Evolutionary conservation across 1,140 invertebrate species (phyloP).

Genomic region (Solenopsis invicta): DNA sequence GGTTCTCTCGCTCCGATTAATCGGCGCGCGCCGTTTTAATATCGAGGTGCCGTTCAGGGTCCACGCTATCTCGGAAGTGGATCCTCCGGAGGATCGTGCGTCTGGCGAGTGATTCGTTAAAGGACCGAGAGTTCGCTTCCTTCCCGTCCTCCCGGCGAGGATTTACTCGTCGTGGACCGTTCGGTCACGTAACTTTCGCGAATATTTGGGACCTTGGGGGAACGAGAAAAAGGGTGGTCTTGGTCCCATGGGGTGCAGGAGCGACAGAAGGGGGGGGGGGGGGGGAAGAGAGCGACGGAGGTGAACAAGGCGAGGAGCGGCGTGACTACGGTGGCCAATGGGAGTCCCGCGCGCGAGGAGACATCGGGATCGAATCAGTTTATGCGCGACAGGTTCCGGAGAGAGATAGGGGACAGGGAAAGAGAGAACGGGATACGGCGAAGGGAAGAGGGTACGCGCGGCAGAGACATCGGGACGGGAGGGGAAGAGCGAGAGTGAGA

Average conservation of each 20-base stretch:
- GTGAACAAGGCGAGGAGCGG: slow-evolving; percentile 74
- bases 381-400: slow-evolving; percentile 84
- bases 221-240: slow-evolving; percentile 51
- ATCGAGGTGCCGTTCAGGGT: not conserved
- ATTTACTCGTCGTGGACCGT: slow-evolving; percentile 58
- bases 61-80: slow-evolving; percentile 41
- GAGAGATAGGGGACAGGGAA: slow-evolving; percentile 65
- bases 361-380: slow-evolving; percentile 84
- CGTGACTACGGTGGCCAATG: slow-evolving; percentile 79
- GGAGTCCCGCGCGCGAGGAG: slow-evolving; percentile 75
- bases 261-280: not conserved
- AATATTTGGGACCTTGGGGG: slow-evolving; percentile 66
- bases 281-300: slow-evolving; percentile 58
- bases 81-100: slow-evolving; percentile 10
- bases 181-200: slow-evolving; percentile 64
- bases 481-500: slow-evolving; percentile 65
- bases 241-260: slow-evolving; percentile 45
- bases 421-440: slow-evolving; percentile 35
- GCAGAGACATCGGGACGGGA: slow-evolving; percentile 8
- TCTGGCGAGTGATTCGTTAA: slow-evolving; percentile 63
- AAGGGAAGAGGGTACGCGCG: slow-evolving; percentile 36
- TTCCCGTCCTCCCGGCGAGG: not conserved
- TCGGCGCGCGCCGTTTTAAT: not conserved
- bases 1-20: not conserved
- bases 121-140: slow-evolving; percentile 17